Conservation (phyloP, 2,113 vertebrate genomes). For the Triplophysa siluroides region DNA sequence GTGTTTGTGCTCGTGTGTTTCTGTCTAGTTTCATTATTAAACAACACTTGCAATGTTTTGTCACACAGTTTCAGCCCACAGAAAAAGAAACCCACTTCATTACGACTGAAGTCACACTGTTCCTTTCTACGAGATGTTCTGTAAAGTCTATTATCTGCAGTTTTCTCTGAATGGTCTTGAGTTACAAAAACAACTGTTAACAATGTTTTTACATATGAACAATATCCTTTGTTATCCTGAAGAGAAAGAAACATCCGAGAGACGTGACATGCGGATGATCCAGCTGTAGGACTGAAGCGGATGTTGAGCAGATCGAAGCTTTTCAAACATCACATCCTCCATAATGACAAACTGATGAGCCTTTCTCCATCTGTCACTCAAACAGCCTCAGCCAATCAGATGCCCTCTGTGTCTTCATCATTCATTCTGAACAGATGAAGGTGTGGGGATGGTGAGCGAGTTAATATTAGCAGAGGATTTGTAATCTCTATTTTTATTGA, state of each 20-base stretch:
- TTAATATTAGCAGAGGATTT: background rate
- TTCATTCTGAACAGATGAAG: background rate
- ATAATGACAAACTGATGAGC: slow-evolving; percentile 49
- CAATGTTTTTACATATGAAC: too few relatives aligned
- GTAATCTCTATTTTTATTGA: background rate
- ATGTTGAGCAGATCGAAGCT: slow-evolving; percentile 16
- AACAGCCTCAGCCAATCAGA: slow-evolving; percentile 39
- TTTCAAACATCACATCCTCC: slow-evolving; percentile 29
- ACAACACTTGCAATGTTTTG: too few relatives aligned
- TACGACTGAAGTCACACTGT: too few relatives aligned
- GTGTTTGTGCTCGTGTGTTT: too few relatives aligned
- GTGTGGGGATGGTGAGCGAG: too few relatives aligned
- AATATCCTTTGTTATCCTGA: too few relatives aligned
- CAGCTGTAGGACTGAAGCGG: slow-evolving; percentile 30
- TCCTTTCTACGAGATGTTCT: too few relatives aligned
- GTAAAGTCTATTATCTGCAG: background rate
- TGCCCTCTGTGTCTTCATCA: slow-evolving; percentile 8
- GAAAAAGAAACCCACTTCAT: too few relatives aligned
- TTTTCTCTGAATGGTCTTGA: slow-evolving; percentile 9
- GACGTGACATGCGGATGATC: background rate
- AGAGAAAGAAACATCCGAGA: too few relatives aligned
- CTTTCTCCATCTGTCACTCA: slow-evolving; percentile 50
- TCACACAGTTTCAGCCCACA: too few relatives aligned
- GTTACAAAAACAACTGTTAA: too few relatives aligned
- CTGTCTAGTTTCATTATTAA: too few relatives aligned